Evolutionary conservation across 1,140 invertebrate species (phyloP), one percentile per base, ranked within the genome.

Genomic region (Diorhabda carinulata): DNA sequence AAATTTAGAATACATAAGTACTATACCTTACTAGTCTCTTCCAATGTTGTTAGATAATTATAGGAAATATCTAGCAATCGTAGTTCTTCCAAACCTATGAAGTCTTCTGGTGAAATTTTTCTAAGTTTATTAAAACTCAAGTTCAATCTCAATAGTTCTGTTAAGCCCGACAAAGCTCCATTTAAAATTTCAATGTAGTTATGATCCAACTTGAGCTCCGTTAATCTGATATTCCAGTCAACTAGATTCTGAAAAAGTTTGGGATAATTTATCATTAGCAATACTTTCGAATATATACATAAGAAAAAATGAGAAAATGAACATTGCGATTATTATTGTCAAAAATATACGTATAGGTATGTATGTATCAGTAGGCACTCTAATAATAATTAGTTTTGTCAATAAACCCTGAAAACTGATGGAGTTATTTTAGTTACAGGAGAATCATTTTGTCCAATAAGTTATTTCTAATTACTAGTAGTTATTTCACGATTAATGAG

Each of bases 11-110:
- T 25, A 25, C 25, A 25, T 25, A 25, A 25, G 25, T 25, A 25
- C 25, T 25, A 25, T 82, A 93, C 92, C 87, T 91, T 90, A 67
- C 91, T 91, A 45, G 90, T 90, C 81, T 91, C 89, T 78, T 92
- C 90, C 10, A 94, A 82, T 3, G 90, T 90, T 9, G 86, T 86
- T 7, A 94, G 83, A 61, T 88, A 84, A 79, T 94, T 94, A 75
- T 90, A 83, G 0, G 91, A 93, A 9, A 94, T 82, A 78, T 94
- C 91, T 4, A 94, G 82, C 10, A 90, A 80, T 71, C 86, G 86
- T 6, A 94, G 81, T 44, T 87, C 85, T 64, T 89, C 88, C 70
- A 94, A 82, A 44, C 91, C 90, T 43, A 89, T 88, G 7, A 94
- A 83, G 77, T 92, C 91, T 42, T 90, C 89, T 0, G 89, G 87